phyloP scores from a whole-genome alignment of 2,888 invertebrate genomes.

The Drosophila meridiana region DNA sequence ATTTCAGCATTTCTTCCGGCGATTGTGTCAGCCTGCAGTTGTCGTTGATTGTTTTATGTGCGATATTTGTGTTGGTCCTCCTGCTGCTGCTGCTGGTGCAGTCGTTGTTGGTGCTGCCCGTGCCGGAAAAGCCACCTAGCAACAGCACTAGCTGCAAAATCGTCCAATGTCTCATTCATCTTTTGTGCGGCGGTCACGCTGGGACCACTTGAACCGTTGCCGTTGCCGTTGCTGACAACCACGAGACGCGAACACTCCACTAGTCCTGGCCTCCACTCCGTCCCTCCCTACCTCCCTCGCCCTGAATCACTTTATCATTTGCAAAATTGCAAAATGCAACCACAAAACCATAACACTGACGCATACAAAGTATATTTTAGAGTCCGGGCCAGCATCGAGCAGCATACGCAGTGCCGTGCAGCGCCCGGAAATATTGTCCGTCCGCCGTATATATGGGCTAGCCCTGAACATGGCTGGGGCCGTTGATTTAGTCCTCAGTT shows the following conservation, averaged over 20 bases:
- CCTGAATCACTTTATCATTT: constrained; percentile 77
- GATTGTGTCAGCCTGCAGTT: constrained; percentile 76
- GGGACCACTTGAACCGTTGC: constrained; percentile 71
- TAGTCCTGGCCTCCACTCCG: neutral
- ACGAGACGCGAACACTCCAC: constrained; percentile 21
- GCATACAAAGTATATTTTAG: constrained; percentile 73
- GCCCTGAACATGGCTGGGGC: constrained; percentile 38
- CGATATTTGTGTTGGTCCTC: constrained; percentile 54
- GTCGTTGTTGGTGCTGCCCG: constrained; percentile 16
- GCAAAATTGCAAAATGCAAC: constrained; percentile 80
- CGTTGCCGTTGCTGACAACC: constrained; percentile 44
- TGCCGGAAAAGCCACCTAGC: constrained; percentile 23
- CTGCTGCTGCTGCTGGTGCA: neutral
- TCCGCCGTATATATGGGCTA: constrained; percentile 40
- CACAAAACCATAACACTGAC: constrained; percentile 78
- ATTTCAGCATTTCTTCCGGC: constrained; percentile 68
- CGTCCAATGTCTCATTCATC: constrained; percentile 71
- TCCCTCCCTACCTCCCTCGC: constrained; percentile 10
- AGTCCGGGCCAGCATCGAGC: constrained; percentile 45
- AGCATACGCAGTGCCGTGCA: constrained; percentile 63
- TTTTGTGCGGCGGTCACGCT: constrained; percentile 66
- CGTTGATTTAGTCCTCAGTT: constrained; percentile 69
- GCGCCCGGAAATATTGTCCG: constrained; percentile 54
- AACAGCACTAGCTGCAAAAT: constrained; percentile 46
- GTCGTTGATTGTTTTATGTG: constrained; percentile 82